phyloP scores from a whole-genome alignment of 1,140 invertebrate genomes.

The Procambarus clarkii region DNA sequence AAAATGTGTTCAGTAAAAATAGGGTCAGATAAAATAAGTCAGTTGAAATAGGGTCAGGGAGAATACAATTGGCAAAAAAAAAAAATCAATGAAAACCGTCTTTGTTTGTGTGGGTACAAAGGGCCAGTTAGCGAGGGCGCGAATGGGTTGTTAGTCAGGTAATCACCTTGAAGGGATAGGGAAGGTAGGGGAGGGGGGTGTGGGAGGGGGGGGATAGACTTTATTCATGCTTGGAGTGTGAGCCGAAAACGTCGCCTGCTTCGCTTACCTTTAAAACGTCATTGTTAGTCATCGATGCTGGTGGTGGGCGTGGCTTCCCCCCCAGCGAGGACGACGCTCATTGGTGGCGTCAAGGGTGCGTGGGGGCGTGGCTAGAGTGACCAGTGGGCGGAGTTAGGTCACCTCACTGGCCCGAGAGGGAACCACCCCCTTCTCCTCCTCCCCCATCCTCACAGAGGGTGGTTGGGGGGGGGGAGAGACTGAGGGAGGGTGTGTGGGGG shows the following conservation, averaged over 20 bases:
- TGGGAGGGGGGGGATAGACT: neutral
- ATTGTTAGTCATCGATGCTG: conserved; percentile 37
- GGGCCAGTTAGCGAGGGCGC: no score
- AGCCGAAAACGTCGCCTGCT: conserved; percentile 7
- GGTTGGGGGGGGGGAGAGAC: neutral
- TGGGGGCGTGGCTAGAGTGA: conserved; percentile 36
- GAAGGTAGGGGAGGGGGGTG: no score
- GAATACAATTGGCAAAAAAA: no score
- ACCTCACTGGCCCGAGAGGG: no score
- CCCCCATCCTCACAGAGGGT: conserved; percentile 2
- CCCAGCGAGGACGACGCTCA: neutral
- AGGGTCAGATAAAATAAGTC: no score
- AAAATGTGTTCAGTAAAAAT: no score
- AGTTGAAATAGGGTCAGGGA: no score
- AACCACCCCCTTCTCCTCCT: neutral
- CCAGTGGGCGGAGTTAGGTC: conserved; percentile 8
- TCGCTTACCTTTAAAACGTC: conserved; percentile 49
- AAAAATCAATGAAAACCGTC: no score
- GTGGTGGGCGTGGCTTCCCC: conserved; percentile 29
- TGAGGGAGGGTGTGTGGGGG: neutral
- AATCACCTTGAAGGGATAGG: no score
- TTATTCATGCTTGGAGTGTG: neutral
- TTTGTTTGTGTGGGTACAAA: no score
- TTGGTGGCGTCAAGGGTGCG: conserved; percentile 24
- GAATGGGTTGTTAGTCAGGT: no score